A percentile compares a stretch with the other conserved stretches of the same genome.
These are phyloP conservation scores for Tetragnatha montana DNA, from an alignment of 2,888 invertebrate genomes.

Conservation along the genomic window DNA sequence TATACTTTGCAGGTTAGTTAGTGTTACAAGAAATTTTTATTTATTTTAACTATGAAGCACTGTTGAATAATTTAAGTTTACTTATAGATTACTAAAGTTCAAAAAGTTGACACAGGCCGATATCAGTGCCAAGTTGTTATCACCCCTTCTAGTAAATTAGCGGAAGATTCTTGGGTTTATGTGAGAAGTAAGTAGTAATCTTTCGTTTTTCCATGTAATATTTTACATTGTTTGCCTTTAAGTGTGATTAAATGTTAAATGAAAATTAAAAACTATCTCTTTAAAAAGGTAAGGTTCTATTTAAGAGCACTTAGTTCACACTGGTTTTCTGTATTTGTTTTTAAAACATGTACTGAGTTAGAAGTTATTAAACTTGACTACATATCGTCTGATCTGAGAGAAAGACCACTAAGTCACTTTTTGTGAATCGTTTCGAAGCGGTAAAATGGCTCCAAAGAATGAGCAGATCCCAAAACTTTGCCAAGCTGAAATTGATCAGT, in stretches of 20 bases:
- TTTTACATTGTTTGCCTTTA: too few relatives aligned
- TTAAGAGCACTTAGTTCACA: background rate
- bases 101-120: slow-evolving; percentile 92
- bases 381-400: too few relatives aligned
- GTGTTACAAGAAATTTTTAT: background rate
- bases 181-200: slow-evolving; percentile 79
- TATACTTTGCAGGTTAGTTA: slow-evolving; percentile 72
- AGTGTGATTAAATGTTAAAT: background rate
- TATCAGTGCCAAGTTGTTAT: slow-evolving; percentile 92
- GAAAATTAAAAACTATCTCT: background rate
- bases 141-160: slow-evolving; percentile 86
- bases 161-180: slow-evolving; percentile 88
- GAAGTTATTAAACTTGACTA: too few relatives aligned
- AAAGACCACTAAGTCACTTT: too few relatives aligned
- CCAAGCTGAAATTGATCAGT: too few relatives aligned
- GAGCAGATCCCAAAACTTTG: too few relatives aligned
- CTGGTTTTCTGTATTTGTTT: too few relatives aligned
- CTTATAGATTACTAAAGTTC: slow-evolving; percentile 89
- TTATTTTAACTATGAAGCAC: background rate
- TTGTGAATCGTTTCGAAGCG: too few relatives aligned
- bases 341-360: too few relatives aligned
- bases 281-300: too few relatives aligned
- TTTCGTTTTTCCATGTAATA: too few relatives aligned
- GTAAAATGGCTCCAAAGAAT: too few relatives aligned
- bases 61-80: background rate